Base-by-base conservation (phyloP, 1,140 invertebrate genomes). In the Anoplolepis gracilipes region DNA sequence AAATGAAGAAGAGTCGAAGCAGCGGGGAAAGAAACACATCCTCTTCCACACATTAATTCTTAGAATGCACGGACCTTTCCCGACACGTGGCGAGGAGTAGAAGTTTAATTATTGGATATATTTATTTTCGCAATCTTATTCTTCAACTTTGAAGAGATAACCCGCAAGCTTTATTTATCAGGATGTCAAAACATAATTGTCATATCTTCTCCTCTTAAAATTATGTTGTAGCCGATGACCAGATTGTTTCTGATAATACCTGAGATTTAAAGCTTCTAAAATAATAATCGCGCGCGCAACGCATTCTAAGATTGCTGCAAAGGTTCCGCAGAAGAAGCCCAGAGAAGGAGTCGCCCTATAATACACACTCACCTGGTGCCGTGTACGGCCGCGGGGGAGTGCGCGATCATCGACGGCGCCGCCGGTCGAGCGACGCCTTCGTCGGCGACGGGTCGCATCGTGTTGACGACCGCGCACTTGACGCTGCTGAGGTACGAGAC, bases 281-380 rank as follows among this genome's bases (percentile, higher is more conserved):
- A n/a, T n/a, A n/a, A n/a, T 16, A 39, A 62, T 55, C 19, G 28
- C 36, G 28, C 16, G 28, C 19, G 36, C 22, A 36, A 55, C 42
- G 46, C 64, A 79, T 79, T 79, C 33, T 79, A 70, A 42, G 49
- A 36, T 72, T 33, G 6, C 39, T 57, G 65, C n/a, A 72, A 36
- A 81, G 22, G 13, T 59, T 73, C 28, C 36, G 16, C 13, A 49
- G 46, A 73, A 82, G 78, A 67, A 30, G 46, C 36, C 2, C 3
- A n/a, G 78, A 46, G 53, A n/a, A 73, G 65, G 55, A 72, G n/a
- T 22, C 61, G 64, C 36, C 75, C 7, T 57, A 28, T 42, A 65
- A 46, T 57, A 0, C 72, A 67, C 67, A 89, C 88, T 89, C 87
- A 89, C 88, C 88, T 89, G 59, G 72, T 86, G 57, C 70, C 76